These are phyloP conservation scores for Agrotis ipsilon DNA, from an alignment of 2,888 invertebrate genomes.

Conservation along the genomic window DNA sequence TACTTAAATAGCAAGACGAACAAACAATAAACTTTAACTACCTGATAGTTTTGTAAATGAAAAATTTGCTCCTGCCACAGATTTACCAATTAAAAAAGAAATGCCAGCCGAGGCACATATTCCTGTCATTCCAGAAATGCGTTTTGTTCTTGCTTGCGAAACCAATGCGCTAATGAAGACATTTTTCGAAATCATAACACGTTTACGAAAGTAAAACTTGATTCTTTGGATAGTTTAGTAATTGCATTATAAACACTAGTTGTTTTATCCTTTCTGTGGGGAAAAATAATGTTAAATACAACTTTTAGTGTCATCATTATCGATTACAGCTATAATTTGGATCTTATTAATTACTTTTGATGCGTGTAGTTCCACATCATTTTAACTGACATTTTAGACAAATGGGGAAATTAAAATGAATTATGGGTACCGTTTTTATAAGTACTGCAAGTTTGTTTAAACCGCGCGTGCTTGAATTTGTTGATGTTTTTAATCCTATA, in stretches of 20 bases:
- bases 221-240: conserved; percentile 67
- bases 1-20: conserved; percentile 3
- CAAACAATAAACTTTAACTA: conserved; percentile 1
- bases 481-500: conserved; percentile 18
- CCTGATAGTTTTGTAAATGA: conserved; percentile 10
- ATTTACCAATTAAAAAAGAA: conserved; percentile 57
- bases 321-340: conserved; percentile 5
- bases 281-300: conserved; percentile 7
- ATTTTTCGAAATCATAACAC: conserved; percentile 78
- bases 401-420: conserved; percentile 53
- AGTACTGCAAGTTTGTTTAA: conserved; percentile 14
- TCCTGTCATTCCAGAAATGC: conserved; percentile 72
- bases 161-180: conserved; percentile 75
- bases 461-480: conserved; percentile 42
- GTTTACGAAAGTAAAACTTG: conserved; percentile 68
- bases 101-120: conserved; percentile 57
- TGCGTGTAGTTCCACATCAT: conserved; percentile 16
- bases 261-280: conserved; percentile 20
- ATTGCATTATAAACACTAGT: conserved; percentile 34
- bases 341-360: conserved; percentile 29
- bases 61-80: conserved; percentile 22
- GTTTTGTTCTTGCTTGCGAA: conserved; percentile 70
- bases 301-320: conserved; percentile 9
- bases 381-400: conserved; percentile 53
- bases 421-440: conserved; percentile 25